Evolutionary conservation across 92 coral and sea anemone species (phyloP).

Genomic region (Pocillopora grandis): DNA sequence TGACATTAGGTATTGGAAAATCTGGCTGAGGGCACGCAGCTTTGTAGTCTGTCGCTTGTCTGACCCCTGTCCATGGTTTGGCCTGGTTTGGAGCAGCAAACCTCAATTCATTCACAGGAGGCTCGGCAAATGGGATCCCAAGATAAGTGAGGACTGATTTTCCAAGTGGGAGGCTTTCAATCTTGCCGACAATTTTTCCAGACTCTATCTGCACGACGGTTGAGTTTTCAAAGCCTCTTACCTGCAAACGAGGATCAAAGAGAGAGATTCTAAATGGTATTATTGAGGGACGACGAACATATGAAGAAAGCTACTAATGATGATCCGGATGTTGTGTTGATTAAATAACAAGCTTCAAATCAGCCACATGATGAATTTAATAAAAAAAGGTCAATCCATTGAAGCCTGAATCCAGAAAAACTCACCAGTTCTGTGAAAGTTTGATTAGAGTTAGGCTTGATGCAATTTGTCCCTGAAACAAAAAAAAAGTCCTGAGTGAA

Average conservation of each 20-base stretch:
- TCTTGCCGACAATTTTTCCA: conserved; percentile 25
- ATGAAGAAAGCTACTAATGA: no score
- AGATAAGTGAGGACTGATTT: conserved; percentile 6
- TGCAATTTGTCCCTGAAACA: background rate
- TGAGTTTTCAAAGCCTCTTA: background rate
- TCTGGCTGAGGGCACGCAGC: conserved; percentile 27
- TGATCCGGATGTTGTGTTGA: no score
- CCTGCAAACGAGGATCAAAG: background rate
- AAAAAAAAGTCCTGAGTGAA: background rate
- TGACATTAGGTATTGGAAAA: background rate
- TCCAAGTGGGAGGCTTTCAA: conserved; percentile 10
- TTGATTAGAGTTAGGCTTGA: background rate
- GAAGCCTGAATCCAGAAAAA: background rate
- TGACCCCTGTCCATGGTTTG: conserved; percentile 11
- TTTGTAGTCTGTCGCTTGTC: conserved; percentile 1
- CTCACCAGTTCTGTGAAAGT: background rate
- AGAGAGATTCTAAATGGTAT: no score
- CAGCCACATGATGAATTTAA: background rate
- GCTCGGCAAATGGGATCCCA: conserved; percentile 35
- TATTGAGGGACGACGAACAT: no score
- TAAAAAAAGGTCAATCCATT: background rate
- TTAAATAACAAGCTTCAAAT: background rate
- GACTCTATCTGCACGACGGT: background rate
- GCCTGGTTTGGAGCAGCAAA: conserved; percentile 28
- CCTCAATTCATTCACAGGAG: conserved; percentile 21